Conservation (phyloP, 2,113 vertebrate species). For the Progne subis region DNA sequence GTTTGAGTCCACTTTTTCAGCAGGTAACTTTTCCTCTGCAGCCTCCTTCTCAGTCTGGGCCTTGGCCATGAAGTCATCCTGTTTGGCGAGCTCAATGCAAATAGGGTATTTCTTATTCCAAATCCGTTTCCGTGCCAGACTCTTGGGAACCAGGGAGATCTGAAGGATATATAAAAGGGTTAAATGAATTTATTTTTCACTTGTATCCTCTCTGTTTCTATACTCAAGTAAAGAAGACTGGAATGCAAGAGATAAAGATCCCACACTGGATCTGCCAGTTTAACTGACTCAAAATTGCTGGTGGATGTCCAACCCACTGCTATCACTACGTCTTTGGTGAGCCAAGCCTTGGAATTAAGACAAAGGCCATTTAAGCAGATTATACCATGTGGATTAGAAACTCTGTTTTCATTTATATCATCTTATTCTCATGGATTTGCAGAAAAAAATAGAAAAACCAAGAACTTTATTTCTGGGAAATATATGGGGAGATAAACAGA, state of each 20-base stretch:
- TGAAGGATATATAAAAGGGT: slow-evolving; percentile 53
- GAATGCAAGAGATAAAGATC: not conserved
- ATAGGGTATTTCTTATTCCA: slow-evolving; percentile 99
- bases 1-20: slow-evolving; percentile 76
- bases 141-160: slow-evolving; percentile 93
- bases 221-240: not conserved
- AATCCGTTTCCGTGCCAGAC: slow-evolving; percentile 91
- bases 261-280: not conserved
- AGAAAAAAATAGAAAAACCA: not conserved
- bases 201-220: not conserved
- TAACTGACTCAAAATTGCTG: not conserved
- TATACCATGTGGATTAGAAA: not conserved
- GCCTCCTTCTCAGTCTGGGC: slow-evolving; percentile 81
- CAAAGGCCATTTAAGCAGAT: not conserved
- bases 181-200: not conserved
- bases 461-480: not conserved
- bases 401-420: not conserved
- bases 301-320: not conserved
- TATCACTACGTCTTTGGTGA: not conserved
- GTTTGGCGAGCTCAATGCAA: slow-evolving; percentile 91
- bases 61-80: slow-evolving; percentile 98
- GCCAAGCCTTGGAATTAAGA: not conserved
- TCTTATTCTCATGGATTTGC: not conserved
- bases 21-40: slow-evolving; percentile 74
- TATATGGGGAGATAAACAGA: not conserved